A percentile compares a stretch with the other conserved stretches of the same genome.
phyloP scores from a whole-genome alignment of 1,140 invertebrate species.

The Papilio glaucus region DNA sequence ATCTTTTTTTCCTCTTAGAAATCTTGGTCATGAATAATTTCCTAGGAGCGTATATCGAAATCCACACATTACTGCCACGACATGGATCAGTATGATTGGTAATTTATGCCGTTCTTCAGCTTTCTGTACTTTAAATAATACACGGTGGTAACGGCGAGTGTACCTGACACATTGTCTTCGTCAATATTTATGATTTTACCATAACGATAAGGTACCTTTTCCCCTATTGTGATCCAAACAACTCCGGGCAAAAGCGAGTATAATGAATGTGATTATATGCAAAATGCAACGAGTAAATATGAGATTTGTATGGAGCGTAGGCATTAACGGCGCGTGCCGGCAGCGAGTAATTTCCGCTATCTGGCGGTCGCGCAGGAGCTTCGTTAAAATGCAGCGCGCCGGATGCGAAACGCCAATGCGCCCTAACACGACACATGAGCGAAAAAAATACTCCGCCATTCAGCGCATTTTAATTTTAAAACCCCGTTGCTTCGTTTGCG shows the following conservation, averaged over 20 bases:
- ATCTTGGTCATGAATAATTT: too few species aligned
- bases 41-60: too few species aligned
- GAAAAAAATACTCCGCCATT: constrained; percentile 67
- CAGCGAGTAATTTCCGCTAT: constrained; percentile 72
- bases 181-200: neutral
- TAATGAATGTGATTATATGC: constrained; percentile 34
- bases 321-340: constrained; percentile 54
- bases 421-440: constrained; percentile 60
- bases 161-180: too few species aligned
- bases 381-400: constrained; percentile 68
- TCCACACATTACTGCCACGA: too few species aligned
- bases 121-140: too few species aligned
- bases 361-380: constrained; percentile 57
- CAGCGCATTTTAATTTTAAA: constrained; percentile 72
- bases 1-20: too few species aligned
- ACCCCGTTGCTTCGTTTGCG: constrained; percentile 50
- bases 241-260: neutral
- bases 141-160: too few species aligned
- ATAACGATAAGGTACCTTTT: neutral
- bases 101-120: too few species aligned
- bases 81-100: too few species aligned
- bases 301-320: constrained; percentile 53
- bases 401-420: constrained; percentile 66
- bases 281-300: constrained; percentile 47
- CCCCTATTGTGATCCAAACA: neutral